These are phyloP conservation scores for Phengaris alcon DNA, from an alignment of 2,888 invertebrate species.

Conservation along the genomic window DNA sequence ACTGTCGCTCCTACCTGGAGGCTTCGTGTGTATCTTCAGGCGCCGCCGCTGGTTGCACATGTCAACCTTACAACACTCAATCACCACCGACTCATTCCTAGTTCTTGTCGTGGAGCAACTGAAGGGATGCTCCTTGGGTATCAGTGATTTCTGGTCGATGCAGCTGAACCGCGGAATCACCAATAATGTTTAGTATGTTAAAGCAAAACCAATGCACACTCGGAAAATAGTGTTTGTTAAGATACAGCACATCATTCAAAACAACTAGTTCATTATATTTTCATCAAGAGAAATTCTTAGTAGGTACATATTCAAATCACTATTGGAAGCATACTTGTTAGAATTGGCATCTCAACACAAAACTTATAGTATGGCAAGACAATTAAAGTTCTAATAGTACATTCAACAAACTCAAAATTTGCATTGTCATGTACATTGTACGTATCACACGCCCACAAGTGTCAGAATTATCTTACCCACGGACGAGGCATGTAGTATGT, in stretches of 20 bases:
- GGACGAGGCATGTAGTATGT: conserved; percentile 53
- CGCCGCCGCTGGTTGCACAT: conserved; percentile 87
- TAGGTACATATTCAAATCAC: conserved; percentile 71
- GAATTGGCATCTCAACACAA: conserved; percentile 76
- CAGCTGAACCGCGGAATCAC: conserved; percentile 84
- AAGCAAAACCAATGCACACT: conserved; percentile 78
- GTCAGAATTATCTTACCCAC: conserved; percentile 65
- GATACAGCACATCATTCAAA: conserved; percentile 72
- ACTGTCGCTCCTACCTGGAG: conserved; percentile 81
- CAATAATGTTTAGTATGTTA: conserved; percentile 80
- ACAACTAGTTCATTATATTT: conserved; percentile 52
- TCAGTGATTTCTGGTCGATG: conserved; percentile 85
- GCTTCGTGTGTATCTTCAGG: conserved; percentile 83
- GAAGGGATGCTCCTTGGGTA: conserved; percentile 89
- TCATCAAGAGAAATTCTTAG: conserved; percentile 52
- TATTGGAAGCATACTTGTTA: conserved; percentile 76
- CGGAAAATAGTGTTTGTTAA: conserved; percentile 71
- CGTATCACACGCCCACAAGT: conserved; percentile 62
- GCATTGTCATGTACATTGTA: conserved; percentile 60
- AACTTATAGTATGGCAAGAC: conserved; percentile 69
- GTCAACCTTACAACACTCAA: conserved; percentile 88
- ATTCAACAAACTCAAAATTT: conserved; percentile 71
- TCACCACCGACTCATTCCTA: conserved; percentile 87
- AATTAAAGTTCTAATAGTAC: conserved; percentile 69
- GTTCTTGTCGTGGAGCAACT: conserved; percentile 88